Conservation (phyloP, 2,113 vertebrate genomes). For the Stegastes partitus region DNA sequence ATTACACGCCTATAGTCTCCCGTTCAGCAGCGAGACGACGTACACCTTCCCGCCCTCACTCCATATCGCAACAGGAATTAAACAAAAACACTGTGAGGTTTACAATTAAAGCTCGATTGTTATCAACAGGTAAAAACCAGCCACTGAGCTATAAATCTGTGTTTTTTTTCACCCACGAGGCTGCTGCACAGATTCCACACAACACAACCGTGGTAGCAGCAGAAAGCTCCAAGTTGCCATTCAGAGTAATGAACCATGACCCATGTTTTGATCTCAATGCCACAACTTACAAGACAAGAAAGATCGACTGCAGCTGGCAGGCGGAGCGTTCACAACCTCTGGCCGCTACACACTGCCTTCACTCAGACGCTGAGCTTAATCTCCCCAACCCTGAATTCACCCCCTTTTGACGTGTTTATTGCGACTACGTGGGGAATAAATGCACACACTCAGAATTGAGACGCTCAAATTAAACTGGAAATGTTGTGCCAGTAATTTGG, state of each 20-base stretch:
- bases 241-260: constrained; percentile 46
- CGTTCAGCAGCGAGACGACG: neutral
- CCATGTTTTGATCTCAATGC: constrained; percentile 55
- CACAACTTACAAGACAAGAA: constrained; percentile 32
- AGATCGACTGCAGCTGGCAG: constrained; percentile 32
- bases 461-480: too few species aligned
- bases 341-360: neutral
- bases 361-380: neutral
- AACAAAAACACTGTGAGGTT: neutral
- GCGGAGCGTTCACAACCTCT: constrained; percentile 7
- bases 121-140: constrained; percentile 9
- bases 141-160: neutral
- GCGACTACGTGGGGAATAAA: neutral
- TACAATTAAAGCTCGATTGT: neutral
- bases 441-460: neutral
- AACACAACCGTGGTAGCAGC: neutral
- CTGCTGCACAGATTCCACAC: neutral
- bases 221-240: constrained; percentile 26
- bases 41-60: neutral
- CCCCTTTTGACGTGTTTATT: too few species aligned
- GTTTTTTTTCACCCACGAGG: neutral
- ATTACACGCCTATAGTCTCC: neutral
- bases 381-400: too few species aligned
- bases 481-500: neutral
- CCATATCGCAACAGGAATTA: neutral